These are phyloP conservation scores for Tricholauxania praeusta DNA, from an alignment of 2,888 invertebrate genomes.

Conservation along the genomic window DNA sequence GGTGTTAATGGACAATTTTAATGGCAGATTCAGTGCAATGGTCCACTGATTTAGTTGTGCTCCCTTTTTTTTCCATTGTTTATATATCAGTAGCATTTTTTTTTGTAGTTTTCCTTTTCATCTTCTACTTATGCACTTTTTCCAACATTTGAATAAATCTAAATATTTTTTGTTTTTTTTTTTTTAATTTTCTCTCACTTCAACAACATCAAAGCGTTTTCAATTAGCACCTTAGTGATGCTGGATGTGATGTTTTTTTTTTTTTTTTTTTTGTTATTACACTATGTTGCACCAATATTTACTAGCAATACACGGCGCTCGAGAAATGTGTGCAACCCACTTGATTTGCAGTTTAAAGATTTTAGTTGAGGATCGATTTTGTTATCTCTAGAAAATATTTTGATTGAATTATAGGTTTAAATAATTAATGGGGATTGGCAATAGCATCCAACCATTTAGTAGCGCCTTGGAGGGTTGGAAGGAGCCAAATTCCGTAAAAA, in stretches of 20 bases:
- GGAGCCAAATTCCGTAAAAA: no score
- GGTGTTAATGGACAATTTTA: constrained; percentile 49
- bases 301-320: no score
- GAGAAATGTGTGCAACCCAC: no score
- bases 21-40: constrained; percentile 42
- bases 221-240: constrained; percentile 60
- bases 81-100: constrained; percentile 23
- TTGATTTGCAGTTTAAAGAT: no score
- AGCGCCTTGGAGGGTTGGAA: no score
- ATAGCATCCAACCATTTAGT: no score
- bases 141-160: constrained; percentile 30
- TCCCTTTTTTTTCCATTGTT: constrained; percentile 17
- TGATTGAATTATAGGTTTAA: no score
- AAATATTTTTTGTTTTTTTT: constrained; percentile 40
- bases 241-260: constrained; percentile 35
- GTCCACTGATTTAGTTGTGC: constrained; percentile 18
- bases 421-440: no score
- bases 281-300: constrained; percentile 30
- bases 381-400: no score
- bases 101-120: constrained; percentile 23
- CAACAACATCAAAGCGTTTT: constrained; percentile 62
- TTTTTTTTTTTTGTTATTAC: constrained; percentile 32
- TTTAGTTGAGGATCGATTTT: no score
- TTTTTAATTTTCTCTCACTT: constrained; percentile 44
- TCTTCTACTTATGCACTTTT: constrained; percentile 26